These are phyloP conservation scores for Protodeltote pygarga DNA, from an alignment of 2,888 invertebrate genomes.

Conservation along the genomic window DNA sequence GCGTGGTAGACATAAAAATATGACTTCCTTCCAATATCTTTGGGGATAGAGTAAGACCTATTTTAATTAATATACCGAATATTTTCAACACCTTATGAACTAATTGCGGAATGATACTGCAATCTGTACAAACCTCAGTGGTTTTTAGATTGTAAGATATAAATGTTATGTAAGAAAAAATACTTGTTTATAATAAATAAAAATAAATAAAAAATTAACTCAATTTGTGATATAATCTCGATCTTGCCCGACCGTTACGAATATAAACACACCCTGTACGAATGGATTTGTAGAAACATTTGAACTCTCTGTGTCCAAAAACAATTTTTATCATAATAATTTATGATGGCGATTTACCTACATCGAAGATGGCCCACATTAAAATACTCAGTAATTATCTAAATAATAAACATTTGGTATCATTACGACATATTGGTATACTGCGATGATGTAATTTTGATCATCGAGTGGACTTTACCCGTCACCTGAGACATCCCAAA, in stretches of 20 bases:
- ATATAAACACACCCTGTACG: constrained; percentile 53
- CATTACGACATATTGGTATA: constrained; percentile 5
- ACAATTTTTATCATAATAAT: constrained; percentile 75
- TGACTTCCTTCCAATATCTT: too few species aligned
- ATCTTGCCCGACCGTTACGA: not conserved
- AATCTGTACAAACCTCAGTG: too few species aligned
- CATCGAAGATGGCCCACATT: constrained; percentile 75
- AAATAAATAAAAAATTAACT: not conserved
- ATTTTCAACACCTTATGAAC: too few species aligned
- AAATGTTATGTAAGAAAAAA: not conserved
- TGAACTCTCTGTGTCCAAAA: constrained; percentile 54
- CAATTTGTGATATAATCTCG: not conserved
- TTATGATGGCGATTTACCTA: constrained; percentile 78
- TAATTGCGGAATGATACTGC: too few species aligned
- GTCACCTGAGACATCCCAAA: too few species aligned
- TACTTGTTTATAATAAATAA: not conserved
- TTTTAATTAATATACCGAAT: too few species aligned
- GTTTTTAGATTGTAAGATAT: too few species aligned
- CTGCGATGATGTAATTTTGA: constrained; percentile 29
- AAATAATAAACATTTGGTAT: constrained; percentile 45
- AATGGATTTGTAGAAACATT: constrained; percentile 43
- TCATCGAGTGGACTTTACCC: not conserved
- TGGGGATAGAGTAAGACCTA: too few species aligned
- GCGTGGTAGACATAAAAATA: too few species aligned
- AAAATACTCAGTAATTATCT: constrained; percentile 49